phyloP scores from a whole-genome alignment of 2,888 invertebrate genomes.

The Dasysyrphus tricinctus region DNA sequence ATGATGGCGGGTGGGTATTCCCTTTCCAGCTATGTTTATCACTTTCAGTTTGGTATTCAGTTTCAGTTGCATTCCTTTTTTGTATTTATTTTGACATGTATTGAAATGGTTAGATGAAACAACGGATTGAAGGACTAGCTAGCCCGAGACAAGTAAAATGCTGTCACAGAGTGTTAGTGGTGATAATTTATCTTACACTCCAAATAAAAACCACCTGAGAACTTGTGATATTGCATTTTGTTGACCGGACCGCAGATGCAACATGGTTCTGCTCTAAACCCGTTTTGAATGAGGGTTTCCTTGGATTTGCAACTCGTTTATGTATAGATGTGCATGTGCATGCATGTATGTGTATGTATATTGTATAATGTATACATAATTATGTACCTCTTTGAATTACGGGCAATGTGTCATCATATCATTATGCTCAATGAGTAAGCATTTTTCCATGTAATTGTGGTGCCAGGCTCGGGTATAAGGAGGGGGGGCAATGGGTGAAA shows the following conservation, averaged over 20 bases:
- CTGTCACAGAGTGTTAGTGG: constrained; percentile 8
- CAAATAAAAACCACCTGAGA: constrained; percentile 33
- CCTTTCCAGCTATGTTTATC: constrained; percentile 43
- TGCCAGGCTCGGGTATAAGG: too few relatives aligned
- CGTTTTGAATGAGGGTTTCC: neutral
- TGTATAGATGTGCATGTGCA: neutral
- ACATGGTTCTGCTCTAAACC: constrained; percentile 17
- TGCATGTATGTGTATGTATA: too few relatives aligned
- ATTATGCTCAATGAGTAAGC: too few relatives aligned
- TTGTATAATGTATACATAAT: too few relatives aligned
- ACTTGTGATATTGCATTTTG: constrained; percentile 11
- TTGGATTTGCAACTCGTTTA: neutral
- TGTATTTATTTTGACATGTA: constrained; percentile 2
- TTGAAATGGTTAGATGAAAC: constrained; percentile 10
- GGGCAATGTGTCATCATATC: too few relatives aligned
- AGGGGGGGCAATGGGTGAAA: too few relatives aligned
- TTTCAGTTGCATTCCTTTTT: constrained; percentile 35
- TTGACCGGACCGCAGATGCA: constrained; percentile 45
- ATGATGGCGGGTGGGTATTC: constrained; percentile 29
- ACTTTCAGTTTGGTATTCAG: constrained; percentile 49
- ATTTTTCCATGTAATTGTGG: too few relatives aligned
- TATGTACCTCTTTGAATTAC: too few relatives aligned
- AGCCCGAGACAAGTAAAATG: neutral
- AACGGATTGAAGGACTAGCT: neutral
- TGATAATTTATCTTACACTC: constrained; percentile 19